phyloP scores from a whole-genome alignment of 2,113 vertebrate species.

The Halichoerus grypus region DNA sequence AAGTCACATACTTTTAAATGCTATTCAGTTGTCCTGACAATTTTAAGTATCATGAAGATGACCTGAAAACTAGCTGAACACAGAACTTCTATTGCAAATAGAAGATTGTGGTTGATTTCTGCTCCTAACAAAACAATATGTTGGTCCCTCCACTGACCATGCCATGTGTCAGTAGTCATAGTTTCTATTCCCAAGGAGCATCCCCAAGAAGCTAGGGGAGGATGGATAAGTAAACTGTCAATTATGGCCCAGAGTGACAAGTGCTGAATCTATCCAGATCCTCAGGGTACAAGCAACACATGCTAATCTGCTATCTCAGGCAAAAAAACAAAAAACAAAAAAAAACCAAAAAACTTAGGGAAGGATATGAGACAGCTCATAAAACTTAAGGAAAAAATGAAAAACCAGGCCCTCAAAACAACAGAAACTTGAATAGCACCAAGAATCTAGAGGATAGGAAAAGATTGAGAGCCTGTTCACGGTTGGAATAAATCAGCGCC shows the following conservation, averaged over 20 bases:
- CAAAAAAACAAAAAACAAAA: no score
- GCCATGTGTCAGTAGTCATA: not conserved
- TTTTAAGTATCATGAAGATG: not conserved
- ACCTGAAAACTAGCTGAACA: not conserved
- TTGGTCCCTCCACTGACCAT: not conserved
- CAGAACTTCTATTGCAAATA: not conserved
- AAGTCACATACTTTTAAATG: not conserved
- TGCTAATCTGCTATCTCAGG: not conserved
- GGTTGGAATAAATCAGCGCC: not conserved
- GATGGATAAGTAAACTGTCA: not conserved
- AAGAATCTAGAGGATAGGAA: not conserved
- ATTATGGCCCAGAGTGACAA: not conserved
- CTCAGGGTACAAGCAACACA: not conserved
- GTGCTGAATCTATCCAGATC: not conserved
- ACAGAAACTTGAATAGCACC: not conserved
- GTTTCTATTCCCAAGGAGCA: not conserved
- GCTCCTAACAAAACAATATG: not conserved
- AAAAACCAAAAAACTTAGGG: not conserved
- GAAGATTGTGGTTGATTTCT: not conserved
- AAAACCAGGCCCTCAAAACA: not conserved
- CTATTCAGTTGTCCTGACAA: not conserved
- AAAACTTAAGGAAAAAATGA: not conserved
- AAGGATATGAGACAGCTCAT: not conserved
- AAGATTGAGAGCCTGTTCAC: not conserved
- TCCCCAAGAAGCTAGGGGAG: not conserved